Conservation (phyloP, 2,888 invertebrate species). For the Hirtodrosophila duncani region DNA sequence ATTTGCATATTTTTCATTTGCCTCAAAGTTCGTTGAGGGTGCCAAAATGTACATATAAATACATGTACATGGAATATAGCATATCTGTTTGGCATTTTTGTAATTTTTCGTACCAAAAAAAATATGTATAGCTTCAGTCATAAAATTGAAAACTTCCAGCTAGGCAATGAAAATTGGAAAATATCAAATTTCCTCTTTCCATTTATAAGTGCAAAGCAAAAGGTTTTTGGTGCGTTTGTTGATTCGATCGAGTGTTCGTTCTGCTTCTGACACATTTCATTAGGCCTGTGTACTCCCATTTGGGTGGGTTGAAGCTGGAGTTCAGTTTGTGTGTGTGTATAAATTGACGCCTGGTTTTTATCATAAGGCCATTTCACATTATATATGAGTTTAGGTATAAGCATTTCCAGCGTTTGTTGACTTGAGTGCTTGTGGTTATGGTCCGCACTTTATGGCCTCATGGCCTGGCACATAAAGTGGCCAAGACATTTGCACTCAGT, state of each 20-base stretch:
- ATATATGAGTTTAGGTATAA: constrained; percentile 57
- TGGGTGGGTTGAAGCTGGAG: background rate
- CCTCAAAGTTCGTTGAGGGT: constrained; percentile 37
- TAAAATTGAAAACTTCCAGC: constrained; percentile 50
- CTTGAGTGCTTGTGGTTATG: constrained; percentile 49
- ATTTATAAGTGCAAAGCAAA: constrained; percentile 17
- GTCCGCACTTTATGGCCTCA: constrained; percentile 46
- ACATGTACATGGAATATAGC: constrained; percentile 33
- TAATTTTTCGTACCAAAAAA: constrained; percentile 36
- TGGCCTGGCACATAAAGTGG: constrained; percentile 42
- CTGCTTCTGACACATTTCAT: constrained; percentile 67
- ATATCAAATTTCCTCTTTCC: constrained; percentile 54
- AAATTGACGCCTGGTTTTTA: constrained; percentile 62
- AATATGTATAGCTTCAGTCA: constrained; percentile 43
- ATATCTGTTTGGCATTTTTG: constrained; percentile 51
- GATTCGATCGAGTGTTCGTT: constrained; percentile 47
- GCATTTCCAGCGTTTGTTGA: constrained; percentile 41
- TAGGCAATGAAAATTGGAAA: constrained; percentile 66
- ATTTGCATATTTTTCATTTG: constrained; percentile 69
- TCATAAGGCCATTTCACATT: constrained; percentile 62
- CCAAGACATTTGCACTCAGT: constrained; percentile 63
- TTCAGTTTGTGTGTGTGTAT: constrained; percentile 45
- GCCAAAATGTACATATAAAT: constrained; percentile 35
- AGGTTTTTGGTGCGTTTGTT: constrained; percentile 26
- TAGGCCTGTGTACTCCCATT: constrained; percentile 42